Base-by-base conservation (phyloP, 2,113 vertebrate genomes). In the Paradisaea rubra region DNA sequence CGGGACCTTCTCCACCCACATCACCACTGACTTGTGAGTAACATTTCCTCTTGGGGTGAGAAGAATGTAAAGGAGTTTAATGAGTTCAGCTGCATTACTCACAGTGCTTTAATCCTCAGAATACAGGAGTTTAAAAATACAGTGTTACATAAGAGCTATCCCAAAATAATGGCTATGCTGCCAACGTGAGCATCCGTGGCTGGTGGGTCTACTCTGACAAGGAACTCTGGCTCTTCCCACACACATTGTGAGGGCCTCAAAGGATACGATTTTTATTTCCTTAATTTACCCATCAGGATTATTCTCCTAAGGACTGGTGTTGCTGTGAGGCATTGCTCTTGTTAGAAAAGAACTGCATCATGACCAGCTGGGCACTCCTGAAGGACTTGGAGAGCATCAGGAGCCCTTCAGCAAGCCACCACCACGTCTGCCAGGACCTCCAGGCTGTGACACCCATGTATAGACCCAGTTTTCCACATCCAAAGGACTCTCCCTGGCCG, bases 61-160 rank as follows among this genome's bases (percentile, higher is more conserved):
- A 37, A 86, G 72, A 81, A 88, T 71, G 52, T 81, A 89, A 80
- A 78, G 39, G 63, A 86, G 56, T 95, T 90, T 86, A 88, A 88
- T 56, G 89, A 93, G 76, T 95, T 95, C 65, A 95, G 91, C 60
- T 83, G 80, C 56, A 89, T 93, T 90, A 83, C 69, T 95, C 86
- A 93, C 28, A 71, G 71, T 28, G 53, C 76, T 95, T 68, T 84
- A 95, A 90, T 86, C 86, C 72, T 71, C 53, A 78, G 81, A 89
- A 92, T 49, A 85, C 25, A 65, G 49, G 76, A 88, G 59, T 66
- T 83, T 86, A 94, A 95, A 94, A 95, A 91, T 90, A 83, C 35
- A 56, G 31, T 0, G 1, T 95, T 95, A 94, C 53, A 25, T 95
- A 96, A 95, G 7, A 65, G 72, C 14, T 73, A 57, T 71, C 82